These are phyloP conservation scores for Eudemis profundana DNA, from an alignment of 2,888 invertebrate species.

Conservation along the genomic window DNA sequence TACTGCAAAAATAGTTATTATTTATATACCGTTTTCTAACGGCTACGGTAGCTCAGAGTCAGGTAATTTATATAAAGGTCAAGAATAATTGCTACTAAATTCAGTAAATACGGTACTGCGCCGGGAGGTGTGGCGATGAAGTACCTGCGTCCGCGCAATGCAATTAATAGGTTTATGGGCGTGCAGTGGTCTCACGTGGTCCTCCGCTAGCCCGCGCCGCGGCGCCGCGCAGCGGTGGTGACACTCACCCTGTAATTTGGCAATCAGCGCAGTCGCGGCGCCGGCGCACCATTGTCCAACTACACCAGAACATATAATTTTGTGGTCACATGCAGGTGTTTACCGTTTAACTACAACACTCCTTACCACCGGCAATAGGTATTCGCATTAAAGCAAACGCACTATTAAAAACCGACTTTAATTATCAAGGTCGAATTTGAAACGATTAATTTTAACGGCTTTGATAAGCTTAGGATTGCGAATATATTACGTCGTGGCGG, in stretches of 20 bases:
- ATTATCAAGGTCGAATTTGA: conserved; percentile 41
- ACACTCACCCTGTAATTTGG: conserved; percentile 81
- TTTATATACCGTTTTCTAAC: conserved; percentile 34
- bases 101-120: conserved; percentile 30
- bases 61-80: conserved; percentile 40
- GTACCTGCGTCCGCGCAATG: conserved; percentile 16
- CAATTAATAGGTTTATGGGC: conserved; percentile 48
- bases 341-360: conserved; percentile 54
- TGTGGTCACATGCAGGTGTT: conserved; percentile 79
- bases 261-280: conserved; percentile 68
- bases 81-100: conserved; percentile 34
- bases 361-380: conserved; percentile 40
- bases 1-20: conserved; percentile 22
- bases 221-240: conserved; percentile 64
- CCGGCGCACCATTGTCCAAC: conserved; percentile 64
- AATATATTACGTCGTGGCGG: conserved; percentile 43
- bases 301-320: conserved; percentile 75
- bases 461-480: conserved; percentile 19
- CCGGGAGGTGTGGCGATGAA: conserved; percentile 20
- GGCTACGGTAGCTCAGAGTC: conserved; percentile 27
- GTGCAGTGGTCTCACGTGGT: conserved; percentile 53
- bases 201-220: conserved; percentile 49
- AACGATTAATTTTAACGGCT: conserved; percentile 38
- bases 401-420: conserved; percentile 37
- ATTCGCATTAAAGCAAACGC: conserved; percentile 32